Evolutionary conservation across 2,888 invertebrate species (phyloP).

Genomic region (Drosophila siamana): DNA sequence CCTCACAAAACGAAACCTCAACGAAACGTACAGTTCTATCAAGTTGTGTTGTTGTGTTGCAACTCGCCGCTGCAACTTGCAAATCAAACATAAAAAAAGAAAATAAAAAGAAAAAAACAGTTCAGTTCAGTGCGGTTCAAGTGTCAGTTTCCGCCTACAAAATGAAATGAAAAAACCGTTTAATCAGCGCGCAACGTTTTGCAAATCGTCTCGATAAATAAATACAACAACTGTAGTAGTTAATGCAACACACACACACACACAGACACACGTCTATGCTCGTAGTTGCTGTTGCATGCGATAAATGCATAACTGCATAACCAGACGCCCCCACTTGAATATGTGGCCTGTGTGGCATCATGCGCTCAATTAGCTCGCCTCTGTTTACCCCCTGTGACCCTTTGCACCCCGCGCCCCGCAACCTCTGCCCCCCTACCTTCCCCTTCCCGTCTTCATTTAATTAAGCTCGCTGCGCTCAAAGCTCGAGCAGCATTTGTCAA

Average conservation of each 20-base stretch:
- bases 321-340: conserved; percentile 33
- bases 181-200: conserved; percentile 32
- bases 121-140: conserved; percentile 41
- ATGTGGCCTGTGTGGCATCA: conserved; percentile 13
- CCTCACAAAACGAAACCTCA: conserved; percentile 17
- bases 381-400: conserved; percentile 13
- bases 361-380: conserved; percentile 51
- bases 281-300: background rate
- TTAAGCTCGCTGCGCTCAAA: conserved; percentile 24
- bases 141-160: conserved; percentile 68
- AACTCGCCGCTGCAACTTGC: conserved; percentile 31
- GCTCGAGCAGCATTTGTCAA: conserved; percentile 23
- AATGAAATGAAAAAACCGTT: conserved; percentile 15
- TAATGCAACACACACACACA: conserved; percentile 17
- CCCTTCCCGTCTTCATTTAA: conserved; percentile 22
- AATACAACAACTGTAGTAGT: conserved; percentile 21
- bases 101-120: conserved; percentile 27
- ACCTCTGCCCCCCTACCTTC: background rate
- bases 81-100: conserved; percentile 16
- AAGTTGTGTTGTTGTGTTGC: conserved; percentile 32
- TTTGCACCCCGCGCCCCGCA: background rate
- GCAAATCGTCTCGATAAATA: conserved; percentile 37
- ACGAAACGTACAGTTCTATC: conserved; percentile 32
- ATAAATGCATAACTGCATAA: conserved; percentile 28
- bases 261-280: conserved; percentile 4